These are phyloP conservation scores for Sitobion miscanthi DNA, from an alignment of 1,140 invertebrate genomes.

Conservation along the genomic window DNA sequence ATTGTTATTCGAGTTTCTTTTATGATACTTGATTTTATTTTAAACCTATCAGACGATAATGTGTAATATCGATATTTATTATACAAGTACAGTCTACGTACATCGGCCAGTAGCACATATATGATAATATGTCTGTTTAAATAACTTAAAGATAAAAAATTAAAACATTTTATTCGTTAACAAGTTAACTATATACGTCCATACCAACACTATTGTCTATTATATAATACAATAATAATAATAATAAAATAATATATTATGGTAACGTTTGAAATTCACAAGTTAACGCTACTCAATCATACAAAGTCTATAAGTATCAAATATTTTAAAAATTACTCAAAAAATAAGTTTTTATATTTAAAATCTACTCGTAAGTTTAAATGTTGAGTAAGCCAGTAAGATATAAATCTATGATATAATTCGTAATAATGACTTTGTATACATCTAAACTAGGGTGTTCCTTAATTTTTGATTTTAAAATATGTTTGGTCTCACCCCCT, in stretches of 20 bases:
- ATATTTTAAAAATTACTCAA: background rate
- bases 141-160: background rate
- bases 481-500: no score
- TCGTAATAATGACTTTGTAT: background rate
- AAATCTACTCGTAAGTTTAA: background rate
- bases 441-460: no score
- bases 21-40: background rate
- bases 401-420: background rate
- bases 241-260: background rate
- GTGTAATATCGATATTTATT: background rate
- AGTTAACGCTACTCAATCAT: background rate
- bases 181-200: no score
- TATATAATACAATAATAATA: no score
- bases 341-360: background rate
- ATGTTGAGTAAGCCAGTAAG: background rate
- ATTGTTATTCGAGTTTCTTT: background rate
- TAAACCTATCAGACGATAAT: background rate
- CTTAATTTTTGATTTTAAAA: no score
- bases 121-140: background rate
- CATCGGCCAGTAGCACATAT: background rate
- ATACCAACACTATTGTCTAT: no score
- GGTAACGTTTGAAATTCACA: background rate
- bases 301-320: background rate
- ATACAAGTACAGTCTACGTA: background rate
- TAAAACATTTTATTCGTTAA: background rate